Percentiles rank a stretch among this genome's conserved stretches.
Evolutionary conservation across 1,140 invertebrate species (phyloP).

Genomic region (Ceratosolen fusciceps): DNA sequence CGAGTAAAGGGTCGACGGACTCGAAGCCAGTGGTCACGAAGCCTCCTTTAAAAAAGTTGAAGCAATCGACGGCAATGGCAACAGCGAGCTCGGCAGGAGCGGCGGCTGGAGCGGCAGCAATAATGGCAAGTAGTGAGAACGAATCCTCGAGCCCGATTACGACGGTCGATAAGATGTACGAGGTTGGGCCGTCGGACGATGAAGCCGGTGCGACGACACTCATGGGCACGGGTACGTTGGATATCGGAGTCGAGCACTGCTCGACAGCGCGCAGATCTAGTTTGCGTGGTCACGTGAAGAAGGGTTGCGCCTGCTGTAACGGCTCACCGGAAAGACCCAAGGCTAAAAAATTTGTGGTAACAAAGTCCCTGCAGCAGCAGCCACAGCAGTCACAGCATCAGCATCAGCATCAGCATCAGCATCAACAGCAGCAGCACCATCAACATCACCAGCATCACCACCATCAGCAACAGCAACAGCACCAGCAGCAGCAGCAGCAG

Average conservation of each 20-base stretch:
- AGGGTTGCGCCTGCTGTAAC: slow-evolving; percentile 72
- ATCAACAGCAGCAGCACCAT: not conserved
- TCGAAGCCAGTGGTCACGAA: not conserved
- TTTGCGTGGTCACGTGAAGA: slow-evolving; percentile 71
- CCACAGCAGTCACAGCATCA: not conserved
- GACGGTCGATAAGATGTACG: slow-evolving; percentile 62
- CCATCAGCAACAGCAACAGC: not conserved
- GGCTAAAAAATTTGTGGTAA: slow-evolving; percentile 62
- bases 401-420: not conserved
- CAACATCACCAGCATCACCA: not conserved
- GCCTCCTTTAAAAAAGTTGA: slow-evolving; percentile 2
- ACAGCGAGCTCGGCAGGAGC: not conserved
- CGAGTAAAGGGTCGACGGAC: slow-evolving; percentile 8
- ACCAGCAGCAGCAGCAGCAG: slow-evolving; percentile 11
- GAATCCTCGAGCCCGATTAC: slow-evolving; percentile 51
- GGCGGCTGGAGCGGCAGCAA: slow-evolving; percentile 55
- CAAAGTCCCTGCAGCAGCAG: slow-evolving; percentile 15
- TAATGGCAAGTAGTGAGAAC: slow-evolving; percentile 48
- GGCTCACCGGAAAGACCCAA: slow-evolving; percentile 68
- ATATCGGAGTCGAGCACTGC: slow-evolving; percentile 31
- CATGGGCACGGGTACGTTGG: not conserved
- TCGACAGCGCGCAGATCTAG: slow-evolving; percentile 67
- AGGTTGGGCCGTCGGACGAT: slow-evolving; percentile 62
- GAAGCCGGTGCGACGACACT: slow-evolving; percentile 56
- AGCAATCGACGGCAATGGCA: not conserved